Base-by-base conservation (phyloP, 2,888 invertebrate species). In the Coremacera marginata region DNA sequence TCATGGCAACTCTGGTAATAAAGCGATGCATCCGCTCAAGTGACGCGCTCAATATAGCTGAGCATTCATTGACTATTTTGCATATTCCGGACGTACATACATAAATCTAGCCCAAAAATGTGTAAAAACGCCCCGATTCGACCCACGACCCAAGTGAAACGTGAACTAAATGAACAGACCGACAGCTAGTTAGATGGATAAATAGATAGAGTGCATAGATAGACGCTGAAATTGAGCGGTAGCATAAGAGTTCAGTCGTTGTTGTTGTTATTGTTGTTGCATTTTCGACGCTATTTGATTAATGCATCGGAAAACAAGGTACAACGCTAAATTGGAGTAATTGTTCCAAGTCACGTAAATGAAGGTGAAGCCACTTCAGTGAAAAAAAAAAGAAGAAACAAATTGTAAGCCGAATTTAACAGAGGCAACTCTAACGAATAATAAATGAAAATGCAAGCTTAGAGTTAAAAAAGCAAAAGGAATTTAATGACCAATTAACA, bases 261-360 rank as follows among this genome's bases (percentile, higher is more conserved):
- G 75, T 67, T 57, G 70, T 70, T 70, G 25, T 51, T 67, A 7
- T 67, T 67, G 16, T 14, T 37, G 25, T 52, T 70, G 70, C 52
- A 34, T 11, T 31, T 27, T 37, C 25, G 68, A 25, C 65, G 52
- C 31, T 19, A 16, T 67, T 65, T 74, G 74, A 74, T 74, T 67
- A 74, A 74, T 74, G 55, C 65, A 37, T n/a, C 52, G 34, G 67
- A 65, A 55, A 74, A 74, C 52, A n/a, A 65, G 52, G 27, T 37
- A 27, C 52, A 74, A 67, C 74, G 14, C 67, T 27, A 74, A 65
- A 67, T 74, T 67, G 74, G 87, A 86, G 83, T 86, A 86, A 86
- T 86, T 85, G 87, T 83, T 65, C 49, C 52, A 77, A 84, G 86
- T 85, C 86, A 86, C 87, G 86, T 79, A 75, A 84, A 76, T 55